These are phyloP conservation scores for Phoenoteleia sp. DNA, from an alignment of 2,888 invertebrate species.

Conservation along the genomic window DNA sequence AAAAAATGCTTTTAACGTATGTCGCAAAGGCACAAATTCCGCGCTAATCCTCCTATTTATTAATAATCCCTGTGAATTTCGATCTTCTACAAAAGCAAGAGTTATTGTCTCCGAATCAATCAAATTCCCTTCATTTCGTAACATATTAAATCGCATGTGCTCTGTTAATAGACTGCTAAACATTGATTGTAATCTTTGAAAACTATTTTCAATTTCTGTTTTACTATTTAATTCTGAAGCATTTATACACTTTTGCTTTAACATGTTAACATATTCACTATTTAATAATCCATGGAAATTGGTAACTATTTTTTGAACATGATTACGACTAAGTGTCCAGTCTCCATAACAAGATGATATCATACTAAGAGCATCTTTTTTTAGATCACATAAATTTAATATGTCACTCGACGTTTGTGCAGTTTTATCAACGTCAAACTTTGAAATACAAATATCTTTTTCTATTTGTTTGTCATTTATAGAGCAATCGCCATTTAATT, in stretches of 20 bases:
- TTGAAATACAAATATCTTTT: too few species aligned
- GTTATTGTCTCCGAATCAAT: slow-evolving; percentile 19
- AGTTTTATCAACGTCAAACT: neutral
- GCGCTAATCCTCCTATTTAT: neutral
- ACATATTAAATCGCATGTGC: neutral
- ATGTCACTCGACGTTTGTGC: too few species aligned
- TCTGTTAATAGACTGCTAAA: slow-evolving; percentile 11
- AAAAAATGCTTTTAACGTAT: slow-evolving; percentile 26
- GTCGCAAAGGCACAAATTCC: slow-evolving; percentile 14
- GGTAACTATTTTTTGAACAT: slow-evolving; percentile 15
- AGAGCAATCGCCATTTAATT: too few species aligned
- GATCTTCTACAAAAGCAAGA: neutral
- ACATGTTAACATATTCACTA: too few species aligned
- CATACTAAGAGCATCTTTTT: slow-evolving; percentile 1
- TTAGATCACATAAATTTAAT: neutral
- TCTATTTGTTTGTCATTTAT: too few species aligned
- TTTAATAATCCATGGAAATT: neutral
- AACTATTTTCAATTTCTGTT: neutral
- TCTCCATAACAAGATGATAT: slow-evolving; percentile 14
- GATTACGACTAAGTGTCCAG: slow-evolving; percentile 17
- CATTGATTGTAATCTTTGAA: slow-evolving; percentile 12
- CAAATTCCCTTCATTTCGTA: neutral
- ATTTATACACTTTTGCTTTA: too few species aligned
- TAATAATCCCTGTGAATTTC: slow-evolving; percentile 15
- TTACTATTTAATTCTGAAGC: too few species aligned